A percentile compares a stretch with the other conserved stretches of the same genome.
These are phyloP conservation scores for Sandelia bainsii DNA, from an alignment of 2,797 vertebrate genomes.

Conservation along the genomic window DNA sequence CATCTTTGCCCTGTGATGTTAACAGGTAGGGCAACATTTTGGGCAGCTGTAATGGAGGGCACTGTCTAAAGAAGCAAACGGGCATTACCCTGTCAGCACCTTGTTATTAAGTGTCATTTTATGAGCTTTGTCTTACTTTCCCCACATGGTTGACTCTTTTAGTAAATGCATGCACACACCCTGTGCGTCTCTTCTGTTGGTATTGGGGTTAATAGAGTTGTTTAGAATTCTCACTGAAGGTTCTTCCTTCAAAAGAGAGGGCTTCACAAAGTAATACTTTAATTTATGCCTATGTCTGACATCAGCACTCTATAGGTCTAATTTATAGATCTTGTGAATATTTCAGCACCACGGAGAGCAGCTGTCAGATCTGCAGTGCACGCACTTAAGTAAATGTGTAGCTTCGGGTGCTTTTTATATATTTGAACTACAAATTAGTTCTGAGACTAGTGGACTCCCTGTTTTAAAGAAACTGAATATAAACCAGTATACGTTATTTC, in stretches of 20 bases:
- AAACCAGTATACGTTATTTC: not conserved
- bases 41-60: constrained; percentile 14
- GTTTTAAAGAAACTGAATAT: not conserved
- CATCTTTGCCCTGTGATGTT: constrained; percentile 48
- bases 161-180: no score
- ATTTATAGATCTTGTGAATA: not conserved
- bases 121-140: not conserved
- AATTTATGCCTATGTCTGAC: not conserved
- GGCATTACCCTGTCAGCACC: not conserved
- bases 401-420: not conserved
- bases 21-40: constrained; percentile 34
- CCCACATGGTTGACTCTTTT: not conserved
- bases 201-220: not conserved
- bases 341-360: constrained; percentile 85
- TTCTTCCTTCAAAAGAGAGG: not conserved
- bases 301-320: no score
- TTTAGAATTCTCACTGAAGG: not conserved
- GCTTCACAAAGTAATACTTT: not conserved
- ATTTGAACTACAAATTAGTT: not conserved
- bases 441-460: not conserved
- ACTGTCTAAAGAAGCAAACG: not conserved
- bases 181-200: not conserved
- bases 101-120: not conserved
- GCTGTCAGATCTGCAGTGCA: not conserved
- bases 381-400: not conserved